Percentiles rank a stretch among this genome's conserved stretches.
phyloP scores from a whole-genome alignment of 2,113 vertebrate genomes.

The Panthera tigris region DNA sequence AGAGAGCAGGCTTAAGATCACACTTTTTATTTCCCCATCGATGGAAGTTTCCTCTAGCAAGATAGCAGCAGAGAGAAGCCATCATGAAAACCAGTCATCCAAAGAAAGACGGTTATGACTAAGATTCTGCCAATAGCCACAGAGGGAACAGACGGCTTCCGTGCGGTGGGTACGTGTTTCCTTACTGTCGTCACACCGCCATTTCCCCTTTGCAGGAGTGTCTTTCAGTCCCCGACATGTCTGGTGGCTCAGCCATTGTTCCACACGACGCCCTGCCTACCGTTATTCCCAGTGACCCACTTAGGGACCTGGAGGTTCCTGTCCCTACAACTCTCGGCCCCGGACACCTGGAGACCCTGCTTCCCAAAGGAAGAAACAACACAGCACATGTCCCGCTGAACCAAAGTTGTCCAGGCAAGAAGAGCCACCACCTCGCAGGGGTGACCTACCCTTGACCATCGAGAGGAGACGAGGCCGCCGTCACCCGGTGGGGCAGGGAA shows the following conservation, averaged over 20 bases:
- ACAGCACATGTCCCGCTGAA: neutral
- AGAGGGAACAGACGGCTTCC: neutral
- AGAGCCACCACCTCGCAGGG: neutral
- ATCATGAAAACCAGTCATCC: neutral
- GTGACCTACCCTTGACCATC: neutral
- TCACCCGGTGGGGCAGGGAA: neutral
- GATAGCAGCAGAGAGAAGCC: neutral
- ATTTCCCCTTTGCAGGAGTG: accelerated
- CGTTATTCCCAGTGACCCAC: neutral
- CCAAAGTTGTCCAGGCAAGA: neutral
- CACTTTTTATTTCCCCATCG: accelerated
- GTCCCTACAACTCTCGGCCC: neutral
- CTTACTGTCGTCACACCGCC: accelerated
- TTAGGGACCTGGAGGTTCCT: neutral
- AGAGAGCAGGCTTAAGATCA: neutral
- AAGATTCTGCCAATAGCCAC: neutral
- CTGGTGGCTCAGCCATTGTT: no score
- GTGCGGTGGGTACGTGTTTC: no score
- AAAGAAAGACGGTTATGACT: neutral
- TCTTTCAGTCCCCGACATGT: neutral
- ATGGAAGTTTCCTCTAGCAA: neutral
- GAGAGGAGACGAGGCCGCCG: neutral
- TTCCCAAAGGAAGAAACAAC: neutral
- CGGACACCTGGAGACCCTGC: neutral
- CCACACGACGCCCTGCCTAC: accelerated